Evolutionary conservation across 2,113 vertebrate species (phyloP).

Genomic region (Dascyllus trimaculatus): DNA sequence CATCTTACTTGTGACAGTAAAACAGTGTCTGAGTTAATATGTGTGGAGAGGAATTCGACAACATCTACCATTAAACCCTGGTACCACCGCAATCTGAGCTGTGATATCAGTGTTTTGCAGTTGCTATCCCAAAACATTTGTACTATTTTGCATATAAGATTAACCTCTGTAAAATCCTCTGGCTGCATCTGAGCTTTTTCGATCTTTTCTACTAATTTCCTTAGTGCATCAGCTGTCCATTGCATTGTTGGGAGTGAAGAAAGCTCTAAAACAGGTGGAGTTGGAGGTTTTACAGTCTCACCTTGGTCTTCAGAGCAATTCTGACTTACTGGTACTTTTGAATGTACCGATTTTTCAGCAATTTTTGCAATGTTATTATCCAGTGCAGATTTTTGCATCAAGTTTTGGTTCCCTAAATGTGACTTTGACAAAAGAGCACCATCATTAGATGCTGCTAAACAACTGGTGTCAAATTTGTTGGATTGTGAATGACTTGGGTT

Average conservation of each 20-base stretch:
- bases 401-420: not conserved
- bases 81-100: not conserved
- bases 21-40: conserved; percentile 10
- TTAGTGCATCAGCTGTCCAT: conserved; percentile 52
- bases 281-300: not conserved
- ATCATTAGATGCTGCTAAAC: not conserved
- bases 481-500: not conserved
- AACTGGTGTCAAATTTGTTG: not conserved
- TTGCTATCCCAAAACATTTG: conserved; percentile 53
- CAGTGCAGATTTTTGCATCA: not conserved
- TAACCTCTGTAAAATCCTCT: not conserved
- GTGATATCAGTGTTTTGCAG: accelerated
- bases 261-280: not conserved
- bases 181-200: not conserved
- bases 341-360: not conserved
- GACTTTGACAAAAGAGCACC: not conserved
- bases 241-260: conserved; percentile 36
- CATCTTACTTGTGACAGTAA: conserved; percentile 59
- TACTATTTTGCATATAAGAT: not conserved
- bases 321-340: conserved; percentile 8
- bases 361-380: not conserved
- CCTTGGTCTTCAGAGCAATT: not conserved
- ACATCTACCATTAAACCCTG: not conserved
- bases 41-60: not conserved
- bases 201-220: accelerated